Evolutionary conservation across 2,888 invertebrate genomes (phyloP), one percentile per base, ranked within the genome.

Genomic region (Coenonympha glycerion): DNA sequence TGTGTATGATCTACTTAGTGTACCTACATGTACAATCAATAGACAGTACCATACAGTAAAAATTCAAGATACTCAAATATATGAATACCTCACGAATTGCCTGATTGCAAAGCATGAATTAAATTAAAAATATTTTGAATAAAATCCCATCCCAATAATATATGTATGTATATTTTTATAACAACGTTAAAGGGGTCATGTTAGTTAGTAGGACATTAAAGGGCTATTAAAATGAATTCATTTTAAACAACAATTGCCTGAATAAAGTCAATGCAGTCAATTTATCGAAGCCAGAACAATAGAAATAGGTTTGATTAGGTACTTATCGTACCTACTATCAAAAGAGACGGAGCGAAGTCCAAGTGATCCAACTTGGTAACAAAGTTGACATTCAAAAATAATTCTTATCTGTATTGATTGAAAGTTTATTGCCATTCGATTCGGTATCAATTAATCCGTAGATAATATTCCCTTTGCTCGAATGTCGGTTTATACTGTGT

Each of bases 371-470:
- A 37, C 40, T 3, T 47, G 19, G 31, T 36, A 42, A 52, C 47
- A 41, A n/a, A 6, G 31, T 26, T 42, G 47, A 47, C 52, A 30
- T 47, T 47, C 31, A 47, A 42, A 28, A 24, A 13, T 47, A 42
- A 26, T 39, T 47, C 26, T 52, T 44, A 33, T 50, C 37, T 40
- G n/a, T 34, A 33, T 28, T 13, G 19, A 28, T 44, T 47, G 26
- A 51, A 49, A 54, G 56, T 53, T 49, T 55, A 47, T 55, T 55
- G 52, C 40, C 49, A 46, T 44, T n/a, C 26, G 11, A 8, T 33
- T 6, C 44, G 39, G 39, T 54, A 54, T 58, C 57, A 24, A n/a
- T 31, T 55, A 57, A 57, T 53, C 51, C 49, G 13, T 28, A 34
- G 45, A 48, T 22, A 53, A 45, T 21, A 51, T 44, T 44, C 49